Conservation (phyloP, 2,888 invertebrate species). For the Punctoribates punctum region DNA sequence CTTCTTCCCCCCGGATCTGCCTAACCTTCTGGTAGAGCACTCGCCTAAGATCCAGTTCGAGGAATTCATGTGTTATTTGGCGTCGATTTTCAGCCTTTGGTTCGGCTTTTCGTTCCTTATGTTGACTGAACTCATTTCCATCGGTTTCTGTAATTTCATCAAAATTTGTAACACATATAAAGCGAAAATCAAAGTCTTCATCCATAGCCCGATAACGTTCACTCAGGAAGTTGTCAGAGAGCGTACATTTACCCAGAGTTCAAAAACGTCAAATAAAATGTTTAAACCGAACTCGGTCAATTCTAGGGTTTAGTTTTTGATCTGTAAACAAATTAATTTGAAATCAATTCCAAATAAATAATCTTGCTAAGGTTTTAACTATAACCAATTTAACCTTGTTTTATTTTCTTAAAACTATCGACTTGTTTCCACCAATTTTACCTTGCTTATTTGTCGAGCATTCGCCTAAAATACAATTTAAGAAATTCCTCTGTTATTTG, state of each 20-base stretch:
- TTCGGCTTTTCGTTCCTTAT: slow-evolving; percentile 1
- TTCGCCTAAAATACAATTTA: neutral
- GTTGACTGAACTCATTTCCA: neutral
- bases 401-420: no score
- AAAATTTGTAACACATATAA: neutral
- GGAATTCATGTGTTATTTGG: neutral
- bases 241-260: no score
- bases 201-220: no score
- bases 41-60: slow-evolving; percentile 2
- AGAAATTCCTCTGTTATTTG: neutral
- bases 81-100: neutral
- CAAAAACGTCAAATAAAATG: no score
- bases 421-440: neutral
- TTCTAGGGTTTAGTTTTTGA: no score
- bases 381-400: no score
- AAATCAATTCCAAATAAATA: no score
- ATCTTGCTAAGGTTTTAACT: no score
- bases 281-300: no score
- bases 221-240: no score
- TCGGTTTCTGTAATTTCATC: neutral
- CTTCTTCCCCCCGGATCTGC: neutral
- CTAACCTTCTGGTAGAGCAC: neutral
- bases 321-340: no score
- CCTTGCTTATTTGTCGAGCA: neutral
- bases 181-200: neutral